Conservation (phyloP, 2,113 vertebrate genomes). For the Catharus fuscescens region DNA sequence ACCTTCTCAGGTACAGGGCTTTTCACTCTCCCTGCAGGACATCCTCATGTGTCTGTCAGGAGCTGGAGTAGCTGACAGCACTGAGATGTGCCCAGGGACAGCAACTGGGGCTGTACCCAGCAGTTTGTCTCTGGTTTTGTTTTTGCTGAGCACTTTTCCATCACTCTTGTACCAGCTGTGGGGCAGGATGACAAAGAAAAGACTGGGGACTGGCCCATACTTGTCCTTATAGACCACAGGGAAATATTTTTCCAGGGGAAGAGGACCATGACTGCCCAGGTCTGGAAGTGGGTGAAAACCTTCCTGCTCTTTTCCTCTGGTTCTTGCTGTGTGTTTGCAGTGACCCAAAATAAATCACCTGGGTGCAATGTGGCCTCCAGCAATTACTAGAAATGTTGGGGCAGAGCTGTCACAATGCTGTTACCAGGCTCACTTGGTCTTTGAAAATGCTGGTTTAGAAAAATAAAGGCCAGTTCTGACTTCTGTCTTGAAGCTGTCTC, state of each 20-base stretch:
- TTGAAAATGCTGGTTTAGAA: slow-evolving; percentile 19
- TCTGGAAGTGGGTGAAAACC: not conserved
- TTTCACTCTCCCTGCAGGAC: not conserved
- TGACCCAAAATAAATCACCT: not conserved
- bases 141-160: not conserved
- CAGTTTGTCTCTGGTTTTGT: not conserved
- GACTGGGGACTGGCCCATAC: not conserved
- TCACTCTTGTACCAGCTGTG: not conserved
- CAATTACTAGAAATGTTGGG: not conserved
- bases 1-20: not conserved
- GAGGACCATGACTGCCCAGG: too few species aligned
- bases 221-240: not conserved
- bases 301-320: not conserved
- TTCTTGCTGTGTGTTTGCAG: not conserved
- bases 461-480: not conserved
- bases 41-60: not conserved
- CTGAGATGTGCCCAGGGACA: not conserved
- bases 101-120: accelerated
- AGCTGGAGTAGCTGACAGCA: not conserved
- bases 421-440: not conserved
- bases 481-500: not conserved
- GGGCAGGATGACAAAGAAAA: not conserved
- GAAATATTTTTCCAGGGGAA: not conserved
- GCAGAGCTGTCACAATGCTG: not conserved
- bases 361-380: not conserved